Conservation (phyloP, 2,888 invertebrate genomes). For the Xanthia icteritia region DNA sequence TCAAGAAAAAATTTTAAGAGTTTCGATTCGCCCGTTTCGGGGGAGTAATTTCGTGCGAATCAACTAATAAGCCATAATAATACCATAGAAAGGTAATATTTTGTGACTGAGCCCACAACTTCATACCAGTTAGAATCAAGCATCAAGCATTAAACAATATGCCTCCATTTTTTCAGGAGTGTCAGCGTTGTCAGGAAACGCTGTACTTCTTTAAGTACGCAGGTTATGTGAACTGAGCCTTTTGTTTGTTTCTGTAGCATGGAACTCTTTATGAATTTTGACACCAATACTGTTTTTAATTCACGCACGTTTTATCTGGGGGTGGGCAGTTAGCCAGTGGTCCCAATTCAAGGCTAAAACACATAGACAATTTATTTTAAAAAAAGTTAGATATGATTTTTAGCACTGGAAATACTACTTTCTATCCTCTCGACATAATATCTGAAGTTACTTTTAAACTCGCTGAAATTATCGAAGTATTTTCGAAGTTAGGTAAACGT, state of each 20-base stretch:
- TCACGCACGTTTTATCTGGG: conserved; percentile 17
- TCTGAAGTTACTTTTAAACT: background rate
- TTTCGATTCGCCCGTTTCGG: no score
- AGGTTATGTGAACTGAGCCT: background rate
- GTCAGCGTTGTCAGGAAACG: no score
- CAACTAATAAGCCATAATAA: no score
- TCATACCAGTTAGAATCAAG: no score
- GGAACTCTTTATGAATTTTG: conserved; percentile 9
- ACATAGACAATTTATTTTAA: background rate
- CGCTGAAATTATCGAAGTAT: background rate
- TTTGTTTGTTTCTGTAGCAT: background rate
- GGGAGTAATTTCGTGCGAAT: no score
- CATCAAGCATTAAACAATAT: no score
- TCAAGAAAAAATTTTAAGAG: no score
- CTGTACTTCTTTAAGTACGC: no score
- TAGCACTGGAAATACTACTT: background rate
- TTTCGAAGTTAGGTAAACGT: background rate
- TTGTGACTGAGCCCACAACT: no score
- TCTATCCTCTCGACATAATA: background rate
- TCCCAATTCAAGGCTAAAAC: background rate
- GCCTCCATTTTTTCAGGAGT: no score
- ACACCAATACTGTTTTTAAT: conserved; percentile 13
- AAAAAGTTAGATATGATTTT: no score
- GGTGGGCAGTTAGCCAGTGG: conserved; percentile 6
- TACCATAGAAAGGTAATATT: no score